phyloP scores from a whole-genome alignment of 2,113 vertebrate species.

The Bufo gargarizans region DNA sequence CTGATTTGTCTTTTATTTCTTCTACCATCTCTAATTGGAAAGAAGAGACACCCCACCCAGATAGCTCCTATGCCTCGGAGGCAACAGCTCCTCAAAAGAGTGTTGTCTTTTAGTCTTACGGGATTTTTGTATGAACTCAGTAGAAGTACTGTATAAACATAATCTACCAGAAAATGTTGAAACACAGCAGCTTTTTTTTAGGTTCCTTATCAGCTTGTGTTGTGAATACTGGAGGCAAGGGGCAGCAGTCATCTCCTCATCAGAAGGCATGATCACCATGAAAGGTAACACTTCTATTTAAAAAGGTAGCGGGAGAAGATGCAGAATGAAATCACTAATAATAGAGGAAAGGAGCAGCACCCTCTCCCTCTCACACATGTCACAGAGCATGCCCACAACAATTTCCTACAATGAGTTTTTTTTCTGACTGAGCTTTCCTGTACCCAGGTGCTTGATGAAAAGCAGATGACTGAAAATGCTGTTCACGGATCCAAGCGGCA shows the following conservation, averaged over 20 bases:
- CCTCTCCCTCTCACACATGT: neutral
- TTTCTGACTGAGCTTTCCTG: too few relatives aligned
- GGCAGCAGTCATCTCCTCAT: neutral
- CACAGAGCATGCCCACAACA: neutral
- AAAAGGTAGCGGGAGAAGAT: neutral
- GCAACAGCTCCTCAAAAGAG: neutral
- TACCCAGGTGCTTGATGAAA: too few relatives aligned
- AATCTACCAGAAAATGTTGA: neutral
- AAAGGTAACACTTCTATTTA: neutral
- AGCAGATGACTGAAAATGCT: too few relatives aligned
- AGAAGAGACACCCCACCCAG: neutral
- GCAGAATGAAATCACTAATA: neutral
- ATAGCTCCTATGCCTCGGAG: neutral
- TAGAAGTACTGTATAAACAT: neutral
- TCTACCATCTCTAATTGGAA: conserved; percentile 27
- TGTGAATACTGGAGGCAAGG: neutral
- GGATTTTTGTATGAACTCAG: neutral
- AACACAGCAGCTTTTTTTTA: neutral
- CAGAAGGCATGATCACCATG: neutral
- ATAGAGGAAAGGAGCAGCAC: neutral
- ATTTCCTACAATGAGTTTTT: too few relatives aligned
- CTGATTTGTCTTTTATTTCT: conserved; percentile 20
- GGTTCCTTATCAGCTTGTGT: neutral
- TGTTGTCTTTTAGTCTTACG: neutral
- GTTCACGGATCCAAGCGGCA: too few relatives aligned